Conservation (phyloP, 2,113 vertebrate species). For the Carollia perspicillata region DNA sequence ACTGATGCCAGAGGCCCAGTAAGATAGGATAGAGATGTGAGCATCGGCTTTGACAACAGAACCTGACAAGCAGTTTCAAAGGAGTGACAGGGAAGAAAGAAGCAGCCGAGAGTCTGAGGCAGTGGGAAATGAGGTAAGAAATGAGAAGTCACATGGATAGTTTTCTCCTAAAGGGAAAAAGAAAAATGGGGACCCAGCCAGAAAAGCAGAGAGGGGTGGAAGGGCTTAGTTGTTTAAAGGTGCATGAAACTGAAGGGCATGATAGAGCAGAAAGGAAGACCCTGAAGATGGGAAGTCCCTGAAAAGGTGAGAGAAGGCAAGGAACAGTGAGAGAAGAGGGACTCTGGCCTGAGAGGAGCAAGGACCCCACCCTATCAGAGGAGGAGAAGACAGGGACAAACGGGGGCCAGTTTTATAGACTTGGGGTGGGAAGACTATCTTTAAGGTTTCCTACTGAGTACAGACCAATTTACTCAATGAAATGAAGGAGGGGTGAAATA, state of each 20-base stretch:
- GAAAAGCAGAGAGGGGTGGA: not conserved
- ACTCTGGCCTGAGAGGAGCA: not conserved
- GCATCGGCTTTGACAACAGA: not conserved
- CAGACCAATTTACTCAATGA: not conserved
- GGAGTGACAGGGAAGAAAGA: not conserved
- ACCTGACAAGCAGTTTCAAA: not conserved
- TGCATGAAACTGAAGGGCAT: not conserved
- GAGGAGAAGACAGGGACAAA: too few species aligned
- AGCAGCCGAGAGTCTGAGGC: not conserved
- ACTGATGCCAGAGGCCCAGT: not conserved
- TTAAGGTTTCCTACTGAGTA: not conserved
- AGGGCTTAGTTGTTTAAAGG: not conserved
- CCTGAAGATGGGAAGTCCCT: not conserved
- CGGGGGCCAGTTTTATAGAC: too few species aligned
- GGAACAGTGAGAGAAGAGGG: not conserved
- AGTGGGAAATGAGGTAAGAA: not conserved
- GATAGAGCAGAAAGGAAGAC: not conserved
- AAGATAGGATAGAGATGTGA: not conserved
- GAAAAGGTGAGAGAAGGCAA: not conserved
- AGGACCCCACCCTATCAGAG: not conserved
- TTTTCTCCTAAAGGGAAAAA: not conserved
- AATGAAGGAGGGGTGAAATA: not conserved
- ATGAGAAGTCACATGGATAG: rapidly evolving
- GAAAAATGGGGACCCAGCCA: not conserved
- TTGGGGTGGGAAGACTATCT: too few species aligned